These are phyloP conservation scores for Drosophila suboccidentalis DNA, from an alignment of 2,888 invertebrate species.

Conservation along the genomic window DNA sequence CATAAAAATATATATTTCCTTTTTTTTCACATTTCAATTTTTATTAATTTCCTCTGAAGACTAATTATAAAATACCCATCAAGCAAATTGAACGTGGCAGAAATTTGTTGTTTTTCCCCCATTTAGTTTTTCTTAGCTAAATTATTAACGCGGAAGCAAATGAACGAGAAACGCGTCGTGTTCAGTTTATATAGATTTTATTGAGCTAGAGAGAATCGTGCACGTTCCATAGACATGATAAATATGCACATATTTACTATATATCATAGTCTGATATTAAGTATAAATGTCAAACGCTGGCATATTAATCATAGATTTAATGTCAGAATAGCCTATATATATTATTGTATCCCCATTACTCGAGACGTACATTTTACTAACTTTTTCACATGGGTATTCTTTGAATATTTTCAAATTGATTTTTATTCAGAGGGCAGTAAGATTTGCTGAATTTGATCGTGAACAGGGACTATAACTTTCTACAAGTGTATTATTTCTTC, in stretches of 20 bases:
- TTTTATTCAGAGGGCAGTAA: no score
- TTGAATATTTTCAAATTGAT: not conserved
- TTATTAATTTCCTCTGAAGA: constrained; percentile 34
- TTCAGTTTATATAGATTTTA: constrained; percentile 23
- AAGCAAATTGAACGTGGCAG: constrained; percentile 53
- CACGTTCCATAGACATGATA: constrained; percentile 14
- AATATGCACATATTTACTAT: not conserved
- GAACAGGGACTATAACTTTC: not conserved
- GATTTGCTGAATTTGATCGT: no score
- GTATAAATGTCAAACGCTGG: not conserved
- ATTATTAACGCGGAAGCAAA: constrained; percentile 56
- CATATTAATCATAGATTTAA: not conserved
- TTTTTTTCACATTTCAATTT: constrained; percentile 6
- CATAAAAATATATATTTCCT: constrained; percentile 6
- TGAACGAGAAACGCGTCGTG: constrained; percentile 26
- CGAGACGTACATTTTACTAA: no score
- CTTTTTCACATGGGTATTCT: no score
- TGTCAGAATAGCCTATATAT: not conserved
- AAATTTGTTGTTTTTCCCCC: constrained; percentile 6
- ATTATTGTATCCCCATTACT: no score
- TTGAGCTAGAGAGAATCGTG: constrained; percentile 12
- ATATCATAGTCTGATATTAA: not conserved
- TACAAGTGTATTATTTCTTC: not conserved
- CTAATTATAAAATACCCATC: constrained; percentile 50
- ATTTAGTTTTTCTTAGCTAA: constrained; percentile 30